Evolutionary conservation across 2,888 invertebrate species (phyloP).

Genomic region (Tenodera sinensis): DNA sequence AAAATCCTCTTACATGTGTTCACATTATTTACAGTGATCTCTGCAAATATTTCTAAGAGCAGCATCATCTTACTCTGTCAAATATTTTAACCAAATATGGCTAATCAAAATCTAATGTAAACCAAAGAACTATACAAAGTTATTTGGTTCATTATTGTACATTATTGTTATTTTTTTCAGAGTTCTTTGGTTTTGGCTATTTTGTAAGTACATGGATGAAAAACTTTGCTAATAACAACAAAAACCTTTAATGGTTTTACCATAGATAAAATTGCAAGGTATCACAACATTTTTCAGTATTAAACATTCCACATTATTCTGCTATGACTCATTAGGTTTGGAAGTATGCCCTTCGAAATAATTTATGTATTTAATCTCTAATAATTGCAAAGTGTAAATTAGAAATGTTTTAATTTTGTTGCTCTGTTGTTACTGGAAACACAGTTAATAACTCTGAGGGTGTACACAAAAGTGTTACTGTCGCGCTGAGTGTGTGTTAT

Average conservation of each 20-base stretch:
- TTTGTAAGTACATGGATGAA: background rate
- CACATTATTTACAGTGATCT: background rate
- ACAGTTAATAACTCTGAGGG: background rate
- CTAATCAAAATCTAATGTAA: background rate
- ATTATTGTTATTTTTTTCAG: background rate
- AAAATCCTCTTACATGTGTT: background rate
- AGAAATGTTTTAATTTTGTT: background rate
- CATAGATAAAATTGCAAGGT: background rate
- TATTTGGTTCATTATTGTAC: background rate
- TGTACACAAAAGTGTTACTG: no score
- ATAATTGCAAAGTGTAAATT: background rate
- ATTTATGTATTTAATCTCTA: background rate
- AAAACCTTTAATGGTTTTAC: background rate
- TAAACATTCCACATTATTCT: background rate
- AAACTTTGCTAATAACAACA: background rate
- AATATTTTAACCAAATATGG: background rate
- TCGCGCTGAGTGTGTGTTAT: no score
- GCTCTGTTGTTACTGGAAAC: background rate
- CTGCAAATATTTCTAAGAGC: background rate
- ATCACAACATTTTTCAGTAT: background rate
- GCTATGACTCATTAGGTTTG: background rate
- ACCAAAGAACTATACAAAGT: background rate
- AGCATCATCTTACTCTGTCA: background rate
- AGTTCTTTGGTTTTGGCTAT: background rate
- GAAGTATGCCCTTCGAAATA: background rate